Conservation (phyloP, 2,888 invertebrate species). For the Tenthredo livida region DNA sequence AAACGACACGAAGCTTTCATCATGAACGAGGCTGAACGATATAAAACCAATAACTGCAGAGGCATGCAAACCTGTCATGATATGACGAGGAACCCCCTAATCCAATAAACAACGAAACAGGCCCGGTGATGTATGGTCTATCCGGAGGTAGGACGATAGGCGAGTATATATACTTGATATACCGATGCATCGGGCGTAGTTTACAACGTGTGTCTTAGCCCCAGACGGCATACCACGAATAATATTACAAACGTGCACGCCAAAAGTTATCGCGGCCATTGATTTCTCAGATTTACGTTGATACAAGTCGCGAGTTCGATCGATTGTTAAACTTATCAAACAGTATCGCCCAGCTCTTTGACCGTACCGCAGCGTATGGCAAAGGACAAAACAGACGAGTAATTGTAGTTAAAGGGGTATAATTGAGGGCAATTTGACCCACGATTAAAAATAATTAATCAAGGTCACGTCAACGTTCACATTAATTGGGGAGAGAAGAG, state of each 20-base stretch:
- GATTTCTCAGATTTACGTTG: neutral
- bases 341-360: conserved; percentile 1
- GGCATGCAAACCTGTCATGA: conserved; percentile 56
- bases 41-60: conserved; percentile 56
- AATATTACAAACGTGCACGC: conserved; percentile 23
- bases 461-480: conserved; percentile 19
- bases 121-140: conserved; percentile 33
- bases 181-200: conserved; percentile 38
- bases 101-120: conserved; percentile 56
- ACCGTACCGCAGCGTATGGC: neutral
- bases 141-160: conserved; percentile 37
- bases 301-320: conserved; percentile 2
- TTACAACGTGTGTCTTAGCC: conserved; percentile 29
- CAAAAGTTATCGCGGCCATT: conserved; percentile 26
- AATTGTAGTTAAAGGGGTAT: conserved; percentile 45
- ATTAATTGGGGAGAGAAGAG: neutral
- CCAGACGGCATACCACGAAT: conserved; percentile 33
- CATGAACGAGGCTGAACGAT: conserved; percentile 40
- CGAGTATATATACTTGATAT: conserved; percentile 39
- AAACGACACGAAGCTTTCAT: conserved; percentile 29
- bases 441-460: conserved; percentile 46
- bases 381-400: conserved; percentile 29
- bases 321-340: conserved; percentile 25
- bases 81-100: conserved; percentile 46
- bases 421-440: conserved; percentile 46